Conservation (phyloP, 2,888 invertebrate species). For the Dryocosmus kuriphilus region DNA sequence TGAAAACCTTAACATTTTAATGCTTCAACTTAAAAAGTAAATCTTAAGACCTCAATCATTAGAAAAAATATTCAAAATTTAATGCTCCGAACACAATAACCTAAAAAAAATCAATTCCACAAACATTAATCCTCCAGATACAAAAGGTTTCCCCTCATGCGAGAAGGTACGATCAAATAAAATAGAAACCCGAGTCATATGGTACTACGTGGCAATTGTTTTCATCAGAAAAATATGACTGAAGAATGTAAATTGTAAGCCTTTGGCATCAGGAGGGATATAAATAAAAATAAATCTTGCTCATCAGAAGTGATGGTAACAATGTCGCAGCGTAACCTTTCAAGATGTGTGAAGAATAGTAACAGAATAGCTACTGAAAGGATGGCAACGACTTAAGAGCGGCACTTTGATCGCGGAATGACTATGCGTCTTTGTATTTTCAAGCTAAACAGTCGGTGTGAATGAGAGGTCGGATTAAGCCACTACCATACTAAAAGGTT, state of each 20-base stretch:
- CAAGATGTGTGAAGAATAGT: constrained; percentile 43
- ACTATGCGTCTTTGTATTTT: constrained; percentile 70
- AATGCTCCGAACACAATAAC: background rate
- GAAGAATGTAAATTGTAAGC: background rate
- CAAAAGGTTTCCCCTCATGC: constrained; percentile 1
- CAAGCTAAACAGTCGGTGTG: constrained; percentile 67
- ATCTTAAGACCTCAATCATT: too few relatives aligned
- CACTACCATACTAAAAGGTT: constrained; percentile 50
- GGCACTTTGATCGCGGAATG: constrained; percentile 73
- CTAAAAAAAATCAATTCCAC: background rate
- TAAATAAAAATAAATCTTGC: constrained; percentile 31
- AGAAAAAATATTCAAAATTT: background rate
- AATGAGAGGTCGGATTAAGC: constrained; percentile 68
- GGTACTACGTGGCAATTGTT: background rate
- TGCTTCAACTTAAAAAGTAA: too few relatives aligned
- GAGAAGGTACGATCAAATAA: background rate
- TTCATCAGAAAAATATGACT: constrained; percentile 4
- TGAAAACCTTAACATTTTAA: too few relatives aligned
- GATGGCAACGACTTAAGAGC: constrained; percentile 43
- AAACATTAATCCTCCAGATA: background rate
- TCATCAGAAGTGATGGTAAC: constrained; percentile 17
- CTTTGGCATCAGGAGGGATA: background rate
- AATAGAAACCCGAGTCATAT: background rate
- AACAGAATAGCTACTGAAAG: constrained; percentile 50
- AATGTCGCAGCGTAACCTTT: constrained; percentile 30